Evolutionary conservation across 1,140 invertebrate species (phyloP), one percentile per base, ranked within the genome.

Genomic region (Cydia fagiglandana): DNA sequence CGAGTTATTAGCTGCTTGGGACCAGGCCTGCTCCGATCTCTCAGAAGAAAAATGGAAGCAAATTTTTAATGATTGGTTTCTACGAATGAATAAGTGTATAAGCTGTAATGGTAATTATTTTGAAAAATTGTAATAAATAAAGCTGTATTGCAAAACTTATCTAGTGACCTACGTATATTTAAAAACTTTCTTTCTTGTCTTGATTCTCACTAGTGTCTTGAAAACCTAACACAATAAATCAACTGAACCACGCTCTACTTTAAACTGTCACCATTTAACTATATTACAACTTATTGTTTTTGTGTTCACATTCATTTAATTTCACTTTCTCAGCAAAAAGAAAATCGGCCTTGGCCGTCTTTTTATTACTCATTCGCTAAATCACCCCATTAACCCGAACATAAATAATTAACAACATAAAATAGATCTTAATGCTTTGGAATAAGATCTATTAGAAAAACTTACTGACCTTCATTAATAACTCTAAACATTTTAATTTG

Each of bases 291-390:
- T 4, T 6, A 61, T 61, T 61, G 56, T 61, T 61, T 61, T 61
- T 61, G 20, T 24, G 10, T 24, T 61, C 56, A 61, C 56, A 61
- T 24, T 24, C 24, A 24, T 70, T 4, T 17, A 20, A 41, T 45
- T 70, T 70, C 66, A 70, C 66, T 70, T 70, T 70, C 66, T 41
- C 34, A 38, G 30, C 17, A 45, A 38, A 70, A 70, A 70, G 66
- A 41, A 70, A 70, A 20, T 45, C 34, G 66, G n/a, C 66, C 66
- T 70, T 70, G 66, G 34, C 34, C n/a, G 24, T 24, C 5, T 24
- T 24, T 24, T 61, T n/a, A 56, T 9, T 17, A 61, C 24, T 61
- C 17, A 61, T 61, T 61, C 56, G 24, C 5, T 24, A 24, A 20
- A 61, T 24, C 56, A 24, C 24, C 56, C 17, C 56, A 61, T 20